Evolutionary conservation across 2,888 invertebrate species (phyloP).

Genomic region (Cataglyphis livida): DNA sequence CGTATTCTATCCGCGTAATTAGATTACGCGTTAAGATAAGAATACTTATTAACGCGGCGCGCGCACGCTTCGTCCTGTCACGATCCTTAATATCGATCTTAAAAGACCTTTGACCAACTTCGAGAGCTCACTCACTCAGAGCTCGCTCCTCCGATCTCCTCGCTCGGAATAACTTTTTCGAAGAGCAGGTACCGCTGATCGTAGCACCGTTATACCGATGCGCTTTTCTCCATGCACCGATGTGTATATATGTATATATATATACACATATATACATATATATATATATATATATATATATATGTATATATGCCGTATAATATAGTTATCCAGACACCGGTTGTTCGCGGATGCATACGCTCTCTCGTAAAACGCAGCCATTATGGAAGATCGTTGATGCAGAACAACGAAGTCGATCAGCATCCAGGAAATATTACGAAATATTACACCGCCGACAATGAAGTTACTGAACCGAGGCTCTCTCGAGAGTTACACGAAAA

Average conservation of each 20-base stretch:
- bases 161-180: constrained; percentile 72
- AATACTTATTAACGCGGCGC: constrained; percentile 46
- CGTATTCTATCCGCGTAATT: constrained; percentile 25
- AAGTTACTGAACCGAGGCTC: constrained; percentile 65
- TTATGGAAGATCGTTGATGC: constrained; percentile 68
- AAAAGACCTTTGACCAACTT: constrained; percentile 56
- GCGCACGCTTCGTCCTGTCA: constrained; percentile 1
- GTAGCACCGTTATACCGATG: constrained; percentile 77
- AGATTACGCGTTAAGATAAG: constrained; percentile 41
- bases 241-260: not conserved
- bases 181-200: constrained; percentile 78
- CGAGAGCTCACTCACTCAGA: constrained; percentile 33
- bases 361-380: constrained; percentile 65
- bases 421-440: constrained; percentile 62
- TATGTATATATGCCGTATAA: constrained; percentile 71
- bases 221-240: constrained; percentile 76
- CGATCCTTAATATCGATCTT: constrained; percentile 58
- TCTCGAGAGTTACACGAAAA: constrained; percentile 46
- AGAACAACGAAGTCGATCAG: constrained; percentile 69
- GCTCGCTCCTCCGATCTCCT: constrained; percentile 17
- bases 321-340: constrained; percentile 77
- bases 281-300: no score
- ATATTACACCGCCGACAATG: constrained; percentile 58
- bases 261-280: no score
- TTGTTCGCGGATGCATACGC: constrained; percentile 63